These are phyloP conservation scores for Prunella strophiata DNA, from an alignment of 2,797 vertebrate genomes.

Conservation along the genomic window DNA sequence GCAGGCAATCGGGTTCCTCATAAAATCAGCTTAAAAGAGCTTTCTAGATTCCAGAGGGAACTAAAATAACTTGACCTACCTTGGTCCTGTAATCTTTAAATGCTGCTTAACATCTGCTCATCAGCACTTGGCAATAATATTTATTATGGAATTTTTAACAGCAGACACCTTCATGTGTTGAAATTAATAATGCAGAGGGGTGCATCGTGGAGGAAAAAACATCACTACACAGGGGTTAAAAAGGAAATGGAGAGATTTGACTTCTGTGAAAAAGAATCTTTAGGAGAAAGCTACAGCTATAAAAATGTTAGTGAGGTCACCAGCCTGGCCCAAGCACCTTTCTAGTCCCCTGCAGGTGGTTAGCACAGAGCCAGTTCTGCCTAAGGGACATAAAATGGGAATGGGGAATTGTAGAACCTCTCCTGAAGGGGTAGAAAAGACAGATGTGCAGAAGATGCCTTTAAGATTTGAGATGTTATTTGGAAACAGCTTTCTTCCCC, in stretches of 20 bases:
- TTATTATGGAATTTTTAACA: constrained; percentile 24
- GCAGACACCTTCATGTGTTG: not conserved
- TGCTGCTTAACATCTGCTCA: constrained; percentile 60
- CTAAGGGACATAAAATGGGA: no score
- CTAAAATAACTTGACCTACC: constrained; percentile 71
- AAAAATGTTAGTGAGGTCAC: not conserved
- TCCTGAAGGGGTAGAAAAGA: not conserved
- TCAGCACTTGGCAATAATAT: constrained; percentile 21
- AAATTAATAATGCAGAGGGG: not conserved
- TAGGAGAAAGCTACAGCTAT: not conserved
- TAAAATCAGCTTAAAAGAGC: constrained; percentile 73
- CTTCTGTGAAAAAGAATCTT: not conserved
- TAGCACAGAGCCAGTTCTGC: not conserved
- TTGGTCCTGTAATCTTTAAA: constrained; percentile 71
- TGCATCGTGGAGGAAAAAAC: not conserved
- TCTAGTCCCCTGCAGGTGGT: not conserved
- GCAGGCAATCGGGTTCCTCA: constrained; percentile 29
- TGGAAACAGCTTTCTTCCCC: not conserved
- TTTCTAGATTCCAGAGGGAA: constrained; percentile 54
- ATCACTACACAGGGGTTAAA: not conserved
- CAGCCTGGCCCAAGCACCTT: not conserved
- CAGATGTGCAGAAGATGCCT: not conserved
- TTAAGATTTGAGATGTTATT: not conserved
- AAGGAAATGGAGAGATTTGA: not conserved
- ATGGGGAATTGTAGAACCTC: not conserved